Conservation (phyloP, 2,888 invertebrate genomes). For the Drosophila phalerata region DNA sequence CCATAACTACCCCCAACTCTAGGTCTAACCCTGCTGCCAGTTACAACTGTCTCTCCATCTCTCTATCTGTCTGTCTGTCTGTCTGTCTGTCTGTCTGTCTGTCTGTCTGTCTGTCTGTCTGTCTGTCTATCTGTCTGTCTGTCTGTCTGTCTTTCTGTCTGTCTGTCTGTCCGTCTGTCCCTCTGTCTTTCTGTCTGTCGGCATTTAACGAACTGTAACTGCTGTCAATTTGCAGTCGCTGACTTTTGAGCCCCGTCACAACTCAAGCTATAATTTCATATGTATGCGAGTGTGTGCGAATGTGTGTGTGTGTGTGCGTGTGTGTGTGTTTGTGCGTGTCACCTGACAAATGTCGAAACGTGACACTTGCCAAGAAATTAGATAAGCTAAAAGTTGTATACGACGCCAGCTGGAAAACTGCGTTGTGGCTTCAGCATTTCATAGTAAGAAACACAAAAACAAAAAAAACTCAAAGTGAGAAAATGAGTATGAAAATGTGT, state of each 20-base stretch:
- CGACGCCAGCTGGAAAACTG: conserved; percentile 32
- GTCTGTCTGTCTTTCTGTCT: conserved; percentile 28
- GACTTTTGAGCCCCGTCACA: conserved; percentile 74
- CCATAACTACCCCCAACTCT: not conserved
- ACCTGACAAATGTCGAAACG: conserved; percentile 81
- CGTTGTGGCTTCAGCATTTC: conserved; percentile 19
- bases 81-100: conserved; percentile 37
- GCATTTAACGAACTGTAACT: conserved; percentile 83
- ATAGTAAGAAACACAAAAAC: not conserved
- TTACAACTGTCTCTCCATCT: conserved; percentile 24
- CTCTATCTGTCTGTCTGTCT: conserved; percentile 24
- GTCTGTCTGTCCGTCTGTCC: conserved; percentile 34
- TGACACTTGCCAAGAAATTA: conserved; percentile 81
- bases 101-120: conserved; percentile 39
- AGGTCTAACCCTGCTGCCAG: conserved; percentile 3
- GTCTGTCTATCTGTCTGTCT: conserved; percentile 25
- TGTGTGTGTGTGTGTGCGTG: conserved; percentile 13
- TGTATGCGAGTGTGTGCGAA: conserved; percentile 6
- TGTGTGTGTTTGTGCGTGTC: conserved; percentile 48
- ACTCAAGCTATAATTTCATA: conserved; percentile 68
- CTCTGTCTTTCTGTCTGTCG: conserved; percentile 44
- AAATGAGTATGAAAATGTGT: no score
- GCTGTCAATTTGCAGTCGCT: conserved; percentile 82
- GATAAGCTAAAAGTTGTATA: conserved; percentile 73
- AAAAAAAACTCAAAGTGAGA: no score